These are phyloP conservation scores for Drosophila borborema DNA, from an alignment of 2,888 invertebrate genomes.

Conservation along the genomic window DNA sequence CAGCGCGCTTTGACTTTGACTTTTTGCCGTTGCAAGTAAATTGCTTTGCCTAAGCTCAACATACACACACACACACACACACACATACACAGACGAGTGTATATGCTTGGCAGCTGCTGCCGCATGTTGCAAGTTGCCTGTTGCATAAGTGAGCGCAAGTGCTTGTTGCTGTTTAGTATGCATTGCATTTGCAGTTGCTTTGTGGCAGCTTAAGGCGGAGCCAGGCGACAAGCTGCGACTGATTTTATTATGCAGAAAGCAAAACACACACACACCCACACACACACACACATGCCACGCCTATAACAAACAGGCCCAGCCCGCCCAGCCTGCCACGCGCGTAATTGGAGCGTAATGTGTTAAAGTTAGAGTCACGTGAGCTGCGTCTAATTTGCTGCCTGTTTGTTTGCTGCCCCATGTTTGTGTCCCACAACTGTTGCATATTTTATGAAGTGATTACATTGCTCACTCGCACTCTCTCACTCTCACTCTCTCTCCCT, in stretches of 20 bases:
- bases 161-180: conserved; percentile 64
- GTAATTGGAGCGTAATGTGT: conserved; percentile 80
- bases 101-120: conserved; percentile 4
- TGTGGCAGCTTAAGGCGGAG: conserved; percentile 50
- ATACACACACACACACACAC: conserved; percentile 7
- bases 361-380: conserved; percentile 73
- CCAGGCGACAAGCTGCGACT: conserved; percentile 51
- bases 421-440: conserved; percentile 65
- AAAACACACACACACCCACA: conserved; percentile 39
- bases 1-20: conserved; percentile 13
- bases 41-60: conserved; percentile 35
- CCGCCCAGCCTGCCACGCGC: conserved; percentile 2
- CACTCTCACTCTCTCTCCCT: neutral
- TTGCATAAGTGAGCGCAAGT: conserved; percentile 53
- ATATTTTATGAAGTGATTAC: conserved; percentile 72
- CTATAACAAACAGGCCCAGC: neutral
- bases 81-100: conserved; percentile 1
- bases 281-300: conserved; percentile 1
- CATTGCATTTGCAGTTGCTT: conserved; percentile 67
- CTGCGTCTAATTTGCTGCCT: conserved; percentile 68
- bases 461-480: conserved; percentile 30
- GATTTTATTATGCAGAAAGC: conserved; percentile 76
- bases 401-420: conserved; percentile 38
- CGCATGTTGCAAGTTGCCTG: conserved; percentile 34
- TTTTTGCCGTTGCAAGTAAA: conserved; percentile 27